Evolutionary conservation across 2,888 invertebrate species (phyloP).

Genomic region (Acleris holmiana): DNA sequence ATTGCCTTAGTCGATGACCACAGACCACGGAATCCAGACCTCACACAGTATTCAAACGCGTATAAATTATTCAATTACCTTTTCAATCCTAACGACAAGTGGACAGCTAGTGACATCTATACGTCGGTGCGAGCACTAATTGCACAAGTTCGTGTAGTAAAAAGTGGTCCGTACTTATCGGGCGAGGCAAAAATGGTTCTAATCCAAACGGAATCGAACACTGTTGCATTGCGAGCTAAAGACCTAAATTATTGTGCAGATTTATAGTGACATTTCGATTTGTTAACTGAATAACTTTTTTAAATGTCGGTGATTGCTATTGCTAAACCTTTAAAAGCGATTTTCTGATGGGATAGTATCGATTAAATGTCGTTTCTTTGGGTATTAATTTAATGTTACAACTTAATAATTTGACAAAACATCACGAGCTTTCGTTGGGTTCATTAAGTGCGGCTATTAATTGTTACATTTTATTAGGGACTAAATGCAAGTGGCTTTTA

Average conservation of each 20-base stretch:
- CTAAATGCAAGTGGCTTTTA: too few species aligned
- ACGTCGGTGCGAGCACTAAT: constrained; percentile 40
- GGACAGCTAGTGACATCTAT: constrained; percentile 43
- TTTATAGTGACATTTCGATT: neutral
- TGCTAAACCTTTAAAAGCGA: too few species aligned
- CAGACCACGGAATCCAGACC: constrained; percentile 24
- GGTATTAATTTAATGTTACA: too few species aligned
- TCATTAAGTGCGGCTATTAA: too few species aligned
- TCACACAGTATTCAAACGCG: constrained; percentile 20
- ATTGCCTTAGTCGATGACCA: neutral
- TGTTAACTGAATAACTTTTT: neutral
- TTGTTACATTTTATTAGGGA: too few species aligned
- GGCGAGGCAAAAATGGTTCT: neutral
- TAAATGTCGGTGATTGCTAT: too few species aligned
- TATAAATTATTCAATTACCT: constrained; percentile 33
- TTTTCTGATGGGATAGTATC: too few species aligned
- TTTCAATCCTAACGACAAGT: constrained; percentile 6
- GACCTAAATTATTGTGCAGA: neutral
- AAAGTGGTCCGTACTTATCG: constrained; percentile 15
- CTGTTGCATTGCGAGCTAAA: neutral
- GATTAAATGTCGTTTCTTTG: too few species aligned
- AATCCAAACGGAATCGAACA: neutral
- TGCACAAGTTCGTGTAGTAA: constrained; percentile 32
- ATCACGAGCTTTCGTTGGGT: too few species aligned
- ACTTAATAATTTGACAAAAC: too few species aligned